A percentile compares a stretch with the other conserved stretches of the same genome.
phyloP scores from a whole-genome alignment of 2,113 vertebrate genomes.

The Coryphaenoides rupestris region DNA sequence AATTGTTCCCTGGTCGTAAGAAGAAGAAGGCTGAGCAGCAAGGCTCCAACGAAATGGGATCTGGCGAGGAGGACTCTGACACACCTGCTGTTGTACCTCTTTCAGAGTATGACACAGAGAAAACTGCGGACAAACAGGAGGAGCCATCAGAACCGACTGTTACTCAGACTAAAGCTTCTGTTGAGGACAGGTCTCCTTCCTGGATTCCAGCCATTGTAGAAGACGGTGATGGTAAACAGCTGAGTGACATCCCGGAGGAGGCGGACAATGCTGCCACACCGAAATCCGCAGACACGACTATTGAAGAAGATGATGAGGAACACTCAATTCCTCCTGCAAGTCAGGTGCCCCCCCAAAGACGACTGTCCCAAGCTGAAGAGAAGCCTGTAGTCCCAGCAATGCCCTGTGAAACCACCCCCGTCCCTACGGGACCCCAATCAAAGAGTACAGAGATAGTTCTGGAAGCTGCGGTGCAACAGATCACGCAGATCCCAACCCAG shows the following conservation, averaged over 20 bases:
- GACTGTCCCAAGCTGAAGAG: conserved; percentile 77
- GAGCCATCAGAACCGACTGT: conserved; percentile 16
- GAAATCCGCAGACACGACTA: conserved; percentile 67
- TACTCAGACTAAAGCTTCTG: conserved; percentile 39
- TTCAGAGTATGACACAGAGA: conserved; percentile 82
- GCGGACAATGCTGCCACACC: conserved; percentile 64
- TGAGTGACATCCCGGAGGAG: conserved; percentile 76
- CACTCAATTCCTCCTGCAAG: conserved; percentile 46
- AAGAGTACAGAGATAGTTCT: conserved; percentile 70
- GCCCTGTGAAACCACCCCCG: conserved; percentile 81
- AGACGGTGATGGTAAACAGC: conserved; percentile 57
- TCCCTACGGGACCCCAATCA: conserved; percentile 68
- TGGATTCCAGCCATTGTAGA: conserved; percentile 87
- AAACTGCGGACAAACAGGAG: conserved; percentile 32
- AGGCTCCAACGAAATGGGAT: conserved; percentile 51
- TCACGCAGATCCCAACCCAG: conserved; percentile 58
- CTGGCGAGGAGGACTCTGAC: conserved; percentile 86
- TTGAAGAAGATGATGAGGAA: conserved; percentile 67
- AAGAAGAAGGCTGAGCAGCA: conserved; percentile 88
- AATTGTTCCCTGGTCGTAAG: conserved; percentile 85
- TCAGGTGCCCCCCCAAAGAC: conserved; percentile 1
- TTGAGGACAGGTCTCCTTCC: conserved; percentile 88
- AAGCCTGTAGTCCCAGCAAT: conserved; percentile 79
- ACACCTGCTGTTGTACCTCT: conserved; percentile 93
- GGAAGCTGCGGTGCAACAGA: conserved; percentile 69